A percentile compares a stretch with the other conserved stretches of the same genome.
phyloP scores from a whole-genome alignment of 2,888 invertebrate species.

The Eupelmus urozonus region DNA sequence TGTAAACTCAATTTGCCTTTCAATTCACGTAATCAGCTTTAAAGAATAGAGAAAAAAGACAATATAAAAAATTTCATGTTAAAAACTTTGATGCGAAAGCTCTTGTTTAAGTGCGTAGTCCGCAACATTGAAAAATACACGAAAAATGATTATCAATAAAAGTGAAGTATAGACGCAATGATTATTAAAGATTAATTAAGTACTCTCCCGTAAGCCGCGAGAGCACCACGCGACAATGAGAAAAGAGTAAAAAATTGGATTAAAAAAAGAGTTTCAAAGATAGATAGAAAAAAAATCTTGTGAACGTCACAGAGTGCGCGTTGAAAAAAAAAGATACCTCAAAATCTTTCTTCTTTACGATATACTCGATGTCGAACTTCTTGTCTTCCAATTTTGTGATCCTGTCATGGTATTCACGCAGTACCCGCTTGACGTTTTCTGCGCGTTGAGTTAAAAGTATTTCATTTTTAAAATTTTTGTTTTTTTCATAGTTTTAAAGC shows the following conservation, averaged over 20 bases:
- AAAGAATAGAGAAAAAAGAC: constrained; percentile 57
- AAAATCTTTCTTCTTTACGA: constrained; percentile 98
- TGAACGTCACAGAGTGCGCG: constrained; percentile 52
- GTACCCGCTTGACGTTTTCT: constrained; percentile 87
- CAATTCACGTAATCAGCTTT: constrained; percentile 27
- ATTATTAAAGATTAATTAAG: constrained; percentile 53
- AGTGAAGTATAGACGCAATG: constrained; percentile 36
- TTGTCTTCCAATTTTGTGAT: constrained; percentile 93
- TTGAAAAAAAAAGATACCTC: constrained; percentile 85
- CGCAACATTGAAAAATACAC: constrained; percentile 50
- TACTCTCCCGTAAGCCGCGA: constrained; percentile 23
- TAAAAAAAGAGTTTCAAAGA: not conserved
- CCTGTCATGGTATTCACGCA: constrained; percentile 92
- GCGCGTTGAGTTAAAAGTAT: constrained; percentile 72
- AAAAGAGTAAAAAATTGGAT: constrained; percentile 23
- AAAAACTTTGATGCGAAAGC: constrained; percentile 55
- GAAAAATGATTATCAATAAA: constrained; percentile 40
- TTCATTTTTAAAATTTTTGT: constrained; percentile 20
- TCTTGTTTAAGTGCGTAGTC: constrained; percentile 51
- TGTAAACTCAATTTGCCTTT: constrained; percentile 48
- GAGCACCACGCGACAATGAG: constrained; percentile 16
- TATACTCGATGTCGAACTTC: constrained; percentile 99
- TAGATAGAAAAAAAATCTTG: constrained; percentile 52
- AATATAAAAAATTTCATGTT: constrained; percentile 51
- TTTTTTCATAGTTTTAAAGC: constrained; percentile 2